Conservation (phyloP, 2,797 vertebrate genomes). For the Spea hammondii region DNA sequence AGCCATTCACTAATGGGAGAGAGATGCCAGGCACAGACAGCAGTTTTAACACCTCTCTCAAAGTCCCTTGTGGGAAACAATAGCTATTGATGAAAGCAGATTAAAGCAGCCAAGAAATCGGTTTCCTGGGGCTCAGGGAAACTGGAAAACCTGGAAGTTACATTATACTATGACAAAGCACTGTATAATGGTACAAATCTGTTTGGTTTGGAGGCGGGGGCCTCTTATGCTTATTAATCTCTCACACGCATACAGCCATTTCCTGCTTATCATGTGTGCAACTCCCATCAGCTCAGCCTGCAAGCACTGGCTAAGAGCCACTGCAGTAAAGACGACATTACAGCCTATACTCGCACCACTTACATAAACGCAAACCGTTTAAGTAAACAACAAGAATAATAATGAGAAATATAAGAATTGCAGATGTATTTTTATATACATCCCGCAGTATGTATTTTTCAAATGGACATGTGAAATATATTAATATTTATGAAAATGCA, state of each 20-base stretch:
- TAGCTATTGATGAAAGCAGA: conserved; percentile 33
- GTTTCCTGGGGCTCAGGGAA: conserved; percentile 31
- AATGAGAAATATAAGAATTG: too few species aligned
- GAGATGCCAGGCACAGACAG: conserved; percentile 22
- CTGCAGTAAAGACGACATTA: too few species aligned
- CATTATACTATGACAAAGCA: conserved; percentile 37
- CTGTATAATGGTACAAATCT: conserved; percentile 11
- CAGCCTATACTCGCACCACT: too few species aligned
- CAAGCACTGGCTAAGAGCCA: too few species aligned
- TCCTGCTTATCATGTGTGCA: background rate
- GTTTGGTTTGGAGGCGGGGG: conserved; percentile 11
- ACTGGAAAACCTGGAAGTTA: conserved; percentile 33
- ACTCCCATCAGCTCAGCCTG: too few species aligned
- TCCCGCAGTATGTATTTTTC: too few species aligned
- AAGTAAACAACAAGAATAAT: too few species aligned
- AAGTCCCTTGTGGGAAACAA: conserved; percentile 20
- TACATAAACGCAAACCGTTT: too few species aligned
- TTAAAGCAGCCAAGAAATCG: conserved; percentile 43
- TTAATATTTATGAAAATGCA: too few species aligned
- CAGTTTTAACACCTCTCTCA: conserved; percentile 43
- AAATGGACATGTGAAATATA: too few species aligned
- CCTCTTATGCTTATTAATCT: conserved; percentile 6
- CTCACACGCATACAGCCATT: background rate
- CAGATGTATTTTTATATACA: too few species aligned
- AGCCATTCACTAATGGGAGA: conserved; percentile 21